Percentiles rank a stretch among this genome's conserved stretches.
Evolutionary conservation across 1,140 invertebrate species (phyloP).

Genomic region (Arion vulgaris): DNA sequence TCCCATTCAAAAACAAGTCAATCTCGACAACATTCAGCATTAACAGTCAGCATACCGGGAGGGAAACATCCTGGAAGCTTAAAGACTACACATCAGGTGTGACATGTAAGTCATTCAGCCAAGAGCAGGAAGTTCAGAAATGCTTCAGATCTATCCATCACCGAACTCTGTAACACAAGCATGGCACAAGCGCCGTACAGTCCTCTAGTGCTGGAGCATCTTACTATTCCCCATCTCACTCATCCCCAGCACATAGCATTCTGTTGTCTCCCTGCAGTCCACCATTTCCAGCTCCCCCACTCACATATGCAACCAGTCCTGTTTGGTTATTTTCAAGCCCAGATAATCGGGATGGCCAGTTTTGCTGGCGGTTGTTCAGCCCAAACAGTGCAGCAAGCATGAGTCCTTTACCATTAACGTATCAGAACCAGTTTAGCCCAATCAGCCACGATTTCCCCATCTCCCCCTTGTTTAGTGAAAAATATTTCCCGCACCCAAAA

Average conservation of each 20-base stretch:
- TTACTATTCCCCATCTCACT: conserved; percentile 43
- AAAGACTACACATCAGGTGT: conserved; percentile 36
- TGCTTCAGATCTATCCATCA: background rate
- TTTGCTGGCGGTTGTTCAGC: background rate
- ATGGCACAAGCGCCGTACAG: conserved; percentile 42
- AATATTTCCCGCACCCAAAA: background rate
- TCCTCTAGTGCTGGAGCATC: conserved; percentile 46
- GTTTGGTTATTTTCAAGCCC: background rate
- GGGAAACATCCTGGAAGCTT: conserved; percentile 25
- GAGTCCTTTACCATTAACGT: background rate
- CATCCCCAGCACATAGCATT: conserved; percentile 36
- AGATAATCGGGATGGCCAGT: background rate
- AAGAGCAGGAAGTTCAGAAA: background rate
- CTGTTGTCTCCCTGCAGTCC: background rate
- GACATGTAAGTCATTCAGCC: conserved; percentile 26
- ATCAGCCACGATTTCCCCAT: background rate
- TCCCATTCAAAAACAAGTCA: background rate
- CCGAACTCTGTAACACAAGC: background rate
- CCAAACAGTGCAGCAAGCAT: background rate
- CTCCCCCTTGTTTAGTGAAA: background rate
- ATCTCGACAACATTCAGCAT: conserved; percentile 47
- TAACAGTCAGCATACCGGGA: conserved; percentile 51
- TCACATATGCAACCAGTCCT: background rate
- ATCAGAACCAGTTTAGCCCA: conserved; percentile 18
- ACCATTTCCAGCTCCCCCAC: background rate